Evolutionary conservation across 2,888 invertebrate species (phyloP).

Genomic region (Heliconius ethilla): DNA sequence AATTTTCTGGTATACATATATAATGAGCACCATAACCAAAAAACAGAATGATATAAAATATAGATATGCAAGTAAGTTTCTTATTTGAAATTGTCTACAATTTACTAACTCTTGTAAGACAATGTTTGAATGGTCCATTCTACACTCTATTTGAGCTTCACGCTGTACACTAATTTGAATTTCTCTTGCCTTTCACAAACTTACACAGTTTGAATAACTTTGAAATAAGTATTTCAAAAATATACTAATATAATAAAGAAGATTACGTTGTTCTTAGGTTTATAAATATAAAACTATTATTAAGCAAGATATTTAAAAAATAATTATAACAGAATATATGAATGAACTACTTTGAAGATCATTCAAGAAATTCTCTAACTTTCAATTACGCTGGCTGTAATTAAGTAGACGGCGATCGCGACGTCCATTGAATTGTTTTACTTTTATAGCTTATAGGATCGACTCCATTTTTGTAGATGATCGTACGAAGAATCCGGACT

Average conservation of each 20-base stretch:
- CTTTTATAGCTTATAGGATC: slow-evolving; percentile 66
- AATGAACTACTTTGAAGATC: slow-evolving; percentile 12
- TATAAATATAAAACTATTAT: not conserved
- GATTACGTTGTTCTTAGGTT: not conserved
- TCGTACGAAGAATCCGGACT: slow-evolving; percentile 42
- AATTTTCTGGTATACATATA: not conserved
- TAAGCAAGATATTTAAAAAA: not conserved
- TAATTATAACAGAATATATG: not conserved
- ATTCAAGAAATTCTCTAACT: slow-evolving; percentile 51
- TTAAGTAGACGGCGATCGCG: slow-evolving; percentile 68
- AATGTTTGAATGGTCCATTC: not conserved
- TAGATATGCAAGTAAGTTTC: not conserved
- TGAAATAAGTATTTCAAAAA: not conserved
- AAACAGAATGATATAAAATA: not conserved
- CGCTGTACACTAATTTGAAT: slow-evolving; percentile 13
- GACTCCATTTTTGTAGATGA: slow-evolving; percentile 65
- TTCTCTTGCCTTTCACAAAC: not conserved
- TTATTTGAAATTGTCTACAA: slow-evolving; percentile 7
- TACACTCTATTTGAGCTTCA: slow-evolving; percentile 1
- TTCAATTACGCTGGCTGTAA: slow-evolving; percentile 73
- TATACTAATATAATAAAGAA: not conserved
- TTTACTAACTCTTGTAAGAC: slow-evolving; percentile 4
- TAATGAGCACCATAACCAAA: not conserved
- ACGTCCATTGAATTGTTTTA: slow-evolving; percentile 71
- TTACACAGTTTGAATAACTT: not conserved